Evolutionary conservation across 2,113 vertebrate genomes (phyloP), one percentile per base, ranked within the genome.

Genomic region (Brevimyrus niger): DNA sequence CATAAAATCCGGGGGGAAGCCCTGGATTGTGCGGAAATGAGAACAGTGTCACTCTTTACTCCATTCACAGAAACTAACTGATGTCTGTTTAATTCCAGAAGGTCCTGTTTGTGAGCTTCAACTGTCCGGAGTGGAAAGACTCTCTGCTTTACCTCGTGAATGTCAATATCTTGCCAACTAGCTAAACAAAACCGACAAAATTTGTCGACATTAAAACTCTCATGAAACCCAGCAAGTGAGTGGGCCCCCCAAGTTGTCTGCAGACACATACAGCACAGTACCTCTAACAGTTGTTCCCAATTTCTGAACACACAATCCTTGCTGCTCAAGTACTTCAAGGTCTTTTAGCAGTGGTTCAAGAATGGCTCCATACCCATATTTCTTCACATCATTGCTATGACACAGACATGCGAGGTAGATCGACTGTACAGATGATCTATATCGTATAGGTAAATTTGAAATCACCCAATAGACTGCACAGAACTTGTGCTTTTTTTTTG

Each of bases 381-480:
- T 42, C 19, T 88, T 61, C 19, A 88, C 53, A 61, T 38, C 55
- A 65, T 38, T 61, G 35, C 38, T 65, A 46, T 61, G 58, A n/a
- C 89, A 91, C 11, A 90, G 58, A 2, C 90, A 31, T 88, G 91
- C 87, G 10, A 90, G 89, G 19, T 42, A 42, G 10, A 92, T 90
- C 55, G 89, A 89, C 15, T 88, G 83, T 19, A 90, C 69, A 35
- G 89, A 69, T 89, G 90, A 90, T 1, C 87, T n/a, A 48, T 89
- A 88, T 55, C 88, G 85, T 89, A 51, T 13, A 42, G 82, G 89
- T 82, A 92, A 50, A 23, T 92, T 92, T 7, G 88, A 85, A 82
- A 90, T 86, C 3, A 92, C 90, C 91, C 90, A 90, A n/a, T 90
- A 92, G 15, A 90, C 76, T 35, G 88, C 91, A 90, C 88, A 92